These are phyloP conservation scores for Drosophila azteca DNA, from an alignment of 1,140 invertebrate genomes.

Conservation along the genomic window DNA sequence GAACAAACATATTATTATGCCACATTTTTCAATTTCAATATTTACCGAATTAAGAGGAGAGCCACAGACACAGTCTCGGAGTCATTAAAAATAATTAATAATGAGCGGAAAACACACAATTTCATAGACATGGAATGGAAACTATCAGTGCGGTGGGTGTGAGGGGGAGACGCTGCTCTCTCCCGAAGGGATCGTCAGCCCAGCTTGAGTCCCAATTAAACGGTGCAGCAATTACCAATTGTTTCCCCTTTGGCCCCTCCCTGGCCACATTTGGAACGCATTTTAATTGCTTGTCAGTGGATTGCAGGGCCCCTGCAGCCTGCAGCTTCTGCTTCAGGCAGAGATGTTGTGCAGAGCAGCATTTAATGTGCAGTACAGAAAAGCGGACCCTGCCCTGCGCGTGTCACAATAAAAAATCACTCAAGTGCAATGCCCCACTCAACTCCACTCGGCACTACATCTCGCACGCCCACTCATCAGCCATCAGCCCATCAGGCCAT, in stretches of 20 bases:
- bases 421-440: conserved; percentile 65
- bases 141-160: conserved; percentile 13
- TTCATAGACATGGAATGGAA: conserved; percentile 58
- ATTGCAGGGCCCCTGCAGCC: conserved; percentile 22
- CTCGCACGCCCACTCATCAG: no score
- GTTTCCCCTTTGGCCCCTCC: conserved; percentile 8
- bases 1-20: conserved; percentile 26
- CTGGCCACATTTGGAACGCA: conserved; percentile 64
- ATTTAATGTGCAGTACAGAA: conserved; percentile 74
- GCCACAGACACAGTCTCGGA: conserved; percentile 15
- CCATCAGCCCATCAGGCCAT: neutral
- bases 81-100: conserved; percentile 74
- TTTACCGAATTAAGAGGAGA: conserved; percentile 6
- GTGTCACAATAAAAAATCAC: conserved; percentile 79
- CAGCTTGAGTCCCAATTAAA: conserved; percentile 68
- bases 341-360: conserved; percentile 55
- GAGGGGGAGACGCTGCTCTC: conserved; percentile 1
- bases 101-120: conserved; percentile 61
- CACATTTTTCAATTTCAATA: conserved; percentile 35
- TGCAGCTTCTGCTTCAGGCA: conserved; percentile 16
- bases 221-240: conserved; percentile 65
- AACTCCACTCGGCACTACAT: conserved; percentile 3
- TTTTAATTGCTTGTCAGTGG: conserved; percentile 76
- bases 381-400: conserved; percentile 70
- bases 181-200: neutral